Conservation (phyloP, 2,888 invertebrate genomes). For the Galeopsomyia nigrocyanea region DNA sequence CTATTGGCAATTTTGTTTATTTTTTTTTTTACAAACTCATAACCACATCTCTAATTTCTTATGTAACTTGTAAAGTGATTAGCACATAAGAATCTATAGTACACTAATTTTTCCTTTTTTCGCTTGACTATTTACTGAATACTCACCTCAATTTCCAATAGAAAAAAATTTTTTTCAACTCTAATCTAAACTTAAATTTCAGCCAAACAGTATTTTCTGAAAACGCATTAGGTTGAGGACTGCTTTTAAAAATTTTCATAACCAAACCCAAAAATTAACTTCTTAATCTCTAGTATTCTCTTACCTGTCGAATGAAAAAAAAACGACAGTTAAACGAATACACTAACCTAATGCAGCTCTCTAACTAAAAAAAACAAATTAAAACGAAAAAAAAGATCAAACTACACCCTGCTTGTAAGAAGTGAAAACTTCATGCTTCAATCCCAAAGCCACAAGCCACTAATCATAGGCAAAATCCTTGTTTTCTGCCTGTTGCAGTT, state of each 20-base stretch:
- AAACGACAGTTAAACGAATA: too few species aligned
- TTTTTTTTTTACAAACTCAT: conserved; percentile 32
- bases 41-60: conserved; percentile 28
- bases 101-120: conserved; percentile 29
- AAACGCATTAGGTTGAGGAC: conserved; percentile 40
- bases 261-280: too few species aligned
- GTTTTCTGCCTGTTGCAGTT: conserved; percentile 67
- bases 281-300: too few species aligned
- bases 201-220: conserved; percentile 28
- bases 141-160: not conserved
- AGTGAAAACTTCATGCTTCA: not conserved
- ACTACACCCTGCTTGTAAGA: not conserved
- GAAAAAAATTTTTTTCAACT: not conserved
- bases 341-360: too few species aligned
- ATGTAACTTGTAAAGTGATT: conserved; percentile 22
- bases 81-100: conserved; percentile 33
- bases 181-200: conserved; percentile 29
- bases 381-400: conserved; percentile 1
- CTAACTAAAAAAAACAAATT: too few species aligned
- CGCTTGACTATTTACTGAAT: conserved; percentile 31
- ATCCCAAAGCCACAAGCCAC: not conserved
- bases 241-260: conserved; percentile 26
- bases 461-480: conserved; percentile 20
- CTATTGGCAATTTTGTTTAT: conserved; percentile 10
- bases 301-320: too few species aligned